Percentiles rank a stretch among this genome's conserved stretches.
These are phyloP conservation scores for Paracyclopina nana DNA, from an alignment of 1,140 invertebrate genomes.

Conservation along the genomic window DNA sequence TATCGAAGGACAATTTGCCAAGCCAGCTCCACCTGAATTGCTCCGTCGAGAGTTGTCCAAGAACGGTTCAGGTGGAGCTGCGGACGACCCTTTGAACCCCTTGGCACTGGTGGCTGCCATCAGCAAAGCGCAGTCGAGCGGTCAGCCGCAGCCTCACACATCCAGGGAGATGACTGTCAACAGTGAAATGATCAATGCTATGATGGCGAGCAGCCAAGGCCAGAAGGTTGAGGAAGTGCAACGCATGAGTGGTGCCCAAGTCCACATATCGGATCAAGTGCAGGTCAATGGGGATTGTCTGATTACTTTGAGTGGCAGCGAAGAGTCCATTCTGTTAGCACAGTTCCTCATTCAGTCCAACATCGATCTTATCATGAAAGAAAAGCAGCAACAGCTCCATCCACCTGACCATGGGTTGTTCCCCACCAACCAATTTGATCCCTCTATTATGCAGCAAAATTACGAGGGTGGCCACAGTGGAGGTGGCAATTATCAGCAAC, in stretches of 20 bases:
- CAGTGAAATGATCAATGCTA: background rate
- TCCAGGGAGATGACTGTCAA: conserved; percentile 2
- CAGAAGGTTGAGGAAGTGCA: conserved; percentile 18
- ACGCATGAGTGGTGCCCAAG: conserved; percentile 15
- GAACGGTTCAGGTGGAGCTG: background rate
- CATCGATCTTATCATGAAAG: conserved; percentile 2
- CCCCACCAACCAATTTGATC: no score
- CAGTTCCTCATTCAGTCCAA: conserved; percentile 14
- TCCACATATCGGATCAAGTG: background rate
- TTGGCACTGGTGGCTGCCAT: conserved; percentile 1
- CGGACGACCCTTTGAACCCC: background rate
- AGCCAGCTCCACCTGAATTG: conserved; percentile 7
- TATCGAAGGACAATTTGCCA: conserved; percentile 3
- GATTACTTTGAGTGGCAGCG: background rate
- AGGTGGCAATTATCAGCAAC: no score
- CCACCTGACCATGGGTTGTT: background rate
- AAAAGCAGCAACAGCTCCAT: background rate
- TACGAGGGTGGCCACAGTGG: no score
- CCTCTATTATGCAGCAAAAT: no score
- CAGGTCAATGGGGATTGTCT: background rate
- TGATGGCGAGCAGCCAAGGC: conserved; percentile 26
- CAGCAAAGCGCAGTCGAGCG: background rate
- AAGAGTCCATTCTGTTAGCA: conserved; percentile 8
- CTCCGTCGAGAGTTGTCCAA: background rate
- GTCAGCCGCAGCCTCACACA: background rate